Evolutionary conservation across 2,797 vertebrate species (phyloP), one percentile per base, ranked within the genome.

Genomic region (Sebastes miniatus): DNA sequence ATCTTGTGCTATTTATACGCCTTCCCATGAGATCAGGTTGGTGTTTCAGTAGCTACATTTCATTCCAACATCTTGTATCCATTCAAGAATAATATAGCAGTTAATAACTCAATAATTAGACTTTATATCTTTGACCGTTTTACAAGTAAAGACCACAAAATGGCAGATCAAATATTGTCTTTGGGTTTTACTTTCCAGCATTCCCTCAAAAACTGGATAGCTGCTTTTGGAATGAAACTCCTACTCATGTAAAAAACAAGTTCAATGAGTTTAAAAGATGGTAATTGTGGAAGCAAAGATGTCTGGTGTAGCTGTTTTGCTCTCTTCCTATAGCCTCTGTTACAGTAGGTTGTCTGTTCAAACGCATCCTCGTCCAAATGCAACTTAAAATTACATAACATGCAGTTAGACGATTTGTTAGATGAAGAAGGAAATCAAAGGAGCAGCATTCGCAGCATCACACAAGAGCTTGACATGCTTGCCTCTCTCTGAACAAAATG

Each of bases 401-500:
- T 90, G 93, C 92, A 77, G 86, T 94, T 93, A 94, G 80, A 76
- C 2, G n/a, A 76, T 32, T 36, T 52, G 82, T 90, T 91, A 87
- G 79, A 63, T 63, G 13, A 50, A 74, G 29, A 31, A 61, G 32
- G 76, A 84, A 91, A 73, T 34, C 5, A 84, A 86, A 85, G 50
- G 27, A 85, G 85, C 77, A 69, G 52, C 77, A 72, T 63, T 80
- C 73, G 57, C 68, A 80, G 85, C 64, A 20, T 79, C 83, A 92
- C 89, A 88, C 77, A 76, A 82, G 79, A 90, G 87, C 85, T 70
- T 24, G 58, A 86, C 91, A 94, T 93, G 93, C 94, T 94, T 95
- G 94, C 94, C 94, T 95, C 91, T 95, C 94, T 93, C 86, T 91
- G 89, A 94, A 92, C 84, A 92, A 86, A 91, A 94, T 81, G 91